Evolutionary conservation across 2,797 vertebrate genomes (phyloP), one percentile per base, ranked within the genome.

Genomic region (Melopsittacus undulatus): DNA sequence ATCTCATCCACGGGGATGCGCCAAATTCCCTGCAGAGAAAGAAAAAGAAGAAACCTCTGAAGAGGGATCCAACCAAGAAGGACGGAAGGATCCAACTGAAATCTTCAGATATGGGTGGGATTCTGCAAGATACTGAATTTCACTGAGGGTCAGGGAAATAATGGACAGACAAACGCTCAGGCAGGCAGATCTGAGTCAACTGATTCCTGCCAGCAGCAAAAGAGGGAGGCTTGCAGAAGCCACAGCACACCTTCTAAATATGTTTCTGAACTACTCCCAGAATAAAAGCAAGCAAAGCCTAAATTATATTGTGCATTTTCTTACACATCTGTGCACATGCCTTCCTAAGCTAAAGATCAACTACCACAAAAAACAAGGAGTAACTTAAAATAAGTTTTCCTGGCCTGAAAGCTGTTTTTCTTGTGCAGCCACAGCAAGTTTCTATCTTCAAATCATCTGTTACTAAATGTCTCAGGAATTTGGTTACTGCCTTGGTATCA

Each of bases 1-100:
- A 99, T 99, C 98, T 99, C 99, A 98, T 99, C 99, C 98, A 99
- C 99, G 84, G 99, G 99, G 97, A 99, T 99, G 95, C 99, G 99
- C 99, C 99, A 99, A 98, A 99, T 99, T 98, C 99, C 99, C 99
- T 99, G 95, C 21, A 40, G 16, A 70, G n/a, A 6, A 19, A 68
- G 26, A 3, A 94, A 29, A n/a, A 74, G 92, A 74, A 16, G 56
- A 49, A 87, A 72, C 12, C 29, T 32, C 56, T 49, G 3, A 19
- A 52, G 27, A 68, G n/a, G 27, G 36, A 80, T 66, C 24, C 40
- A 32, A 0, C 5, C 42, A 27, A 17, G 89, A 63, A 64, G 40
- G 24, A 67, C 45, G 89, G 26, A 42, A 24, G 26, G 18, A 27
- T 26, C 34, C 34, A 59, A 26, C 57, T 16, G 46, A 45, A 56